Conservation (phyloP, 1,140 invertebrate genomes). For the Linepithema humile region DNA sequence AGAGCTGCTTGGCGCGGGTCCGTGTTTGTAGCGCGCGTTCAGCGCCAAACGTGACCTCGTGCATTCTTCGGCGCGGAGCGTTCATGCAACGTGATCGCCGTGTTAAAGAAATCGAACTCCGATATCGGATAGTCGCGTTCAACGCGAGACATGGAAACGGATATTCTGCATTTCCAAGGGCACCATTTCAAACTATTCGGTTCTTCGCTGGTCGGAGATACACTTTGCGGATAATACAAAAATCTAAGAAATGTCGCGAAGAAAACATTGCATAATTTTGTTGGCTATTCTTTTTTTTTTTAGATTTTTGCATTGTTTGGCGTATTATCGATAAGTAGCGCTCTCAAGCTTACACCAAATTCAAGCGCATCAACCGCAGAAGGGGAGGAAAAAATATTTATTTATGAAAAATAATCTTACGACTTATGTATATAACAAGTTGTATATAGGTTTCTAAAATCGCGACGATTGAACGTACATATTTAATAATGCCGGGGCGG, state of each 20-base stretch:
- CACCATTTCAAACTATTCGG: not conserved
- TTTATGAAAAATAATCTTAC: conserved; percentile 59
- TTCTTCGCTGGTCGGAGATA: conserved; percentile 26
- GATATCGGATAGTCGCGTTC: not conserved
- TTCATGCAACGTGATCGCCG: not conserved
- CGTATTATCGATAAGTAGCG: not conserved
- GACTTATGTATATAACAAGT: conserved; percentile 51
- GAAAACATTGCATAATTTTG: not conserved
- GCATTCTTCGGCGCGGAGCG: not conserved
- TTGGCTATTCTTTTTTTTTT: not conserved
- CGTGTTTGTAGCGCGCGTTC: not conserved
- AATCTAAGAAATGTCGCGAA: not conserved
- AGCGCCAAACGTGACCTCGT: not conserved
- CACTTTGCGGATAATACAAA: not conserved
- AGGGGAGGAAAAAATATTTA: conserved; percentile 65
- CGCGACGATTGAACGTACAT: conserved; percentile 31
- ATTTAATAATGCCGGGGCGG: conserved; percentile 16
- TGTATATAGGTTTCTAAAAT: conserved; percentile 45
- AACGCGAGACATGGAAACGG: not conserved
- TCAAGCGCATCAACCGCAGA: conserved; percentile 55
- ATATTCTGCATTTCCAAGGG: not conserved
- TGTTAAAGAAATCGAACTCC: not conserved
- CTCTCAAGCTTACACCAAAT: not conserved
- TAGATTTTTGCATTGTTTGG: not conserved
- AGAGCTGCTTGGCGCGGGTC: not conserved